Conservation (phyloP, 2,113 vertebrate genomes). For the Mugil cephalus region DNA sequence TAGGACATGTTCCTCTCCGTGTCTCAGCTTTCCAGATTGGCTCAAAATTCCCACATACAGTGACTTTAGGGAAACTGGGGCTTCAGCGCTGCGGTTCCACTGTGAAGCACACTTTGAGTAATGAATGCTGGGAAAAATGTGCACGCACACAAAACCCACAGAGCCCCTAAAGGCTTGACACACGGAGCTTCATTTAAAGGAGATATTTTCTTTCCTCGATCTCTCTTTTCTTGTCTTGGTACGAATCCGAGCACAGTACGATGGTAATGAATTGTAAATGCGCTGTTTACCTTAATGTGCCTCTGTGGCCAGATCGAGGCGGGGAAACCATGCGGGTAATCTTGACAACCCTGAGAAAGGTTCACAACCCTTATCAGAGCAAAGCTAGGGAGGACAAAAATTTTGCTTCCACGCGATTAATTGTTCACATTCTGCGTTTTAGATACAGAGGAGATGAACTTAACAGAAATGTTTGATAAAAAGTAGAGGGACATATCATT, state of each 20-base stretch:
- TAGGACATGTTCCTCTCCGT: constrained; percentile 47
- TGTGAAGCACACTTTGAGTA: constrained; percentile 42
- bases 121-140: constrained; percentile 49
- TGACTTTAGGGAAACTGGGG: constrained; percentile 67
- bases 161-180: constrained; percentile 25
- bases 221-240: constrained; percentile 4
- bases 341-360: constrained; percentile 23
- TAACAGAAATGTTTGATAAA: constrained; percentile 7
- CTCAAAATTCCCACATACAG: constrained; percentile 56
- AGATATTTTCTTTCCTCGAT: constrained; percentile 3
- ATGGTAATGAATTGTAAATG: constrained; percentile 34
- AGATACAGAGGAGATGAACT: constrained; percentile 13
- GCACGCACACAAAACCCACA: constrained; percentile 39
- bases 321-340: constrained; percentile 3
- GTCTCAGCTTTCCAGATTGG: constrained; percentile 56
- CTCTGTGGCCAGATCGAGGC: constrained; percentile 10
- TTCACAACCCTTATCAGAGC: constrained; percentile 52
- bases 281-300: constrained; percentile 6
- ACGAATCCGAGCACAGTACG: constrained; percentile 19
- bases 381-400: background rate
- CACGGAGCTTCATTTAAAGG: constrained; percentile 31
- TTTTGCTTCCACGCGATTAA: background rate
- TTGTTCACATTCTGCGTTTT: constrained; percentile 27
- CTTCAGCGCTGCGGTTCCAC: constrained; percentile 37
- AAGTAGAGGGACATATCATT: background rate